Percentiles rank a stretch among this genome's conserved stretches.
Evolutionary conservation across 2,888 invertebrate genomes (phyloP).

Genomic region (Cryptops parisi): DNA sequence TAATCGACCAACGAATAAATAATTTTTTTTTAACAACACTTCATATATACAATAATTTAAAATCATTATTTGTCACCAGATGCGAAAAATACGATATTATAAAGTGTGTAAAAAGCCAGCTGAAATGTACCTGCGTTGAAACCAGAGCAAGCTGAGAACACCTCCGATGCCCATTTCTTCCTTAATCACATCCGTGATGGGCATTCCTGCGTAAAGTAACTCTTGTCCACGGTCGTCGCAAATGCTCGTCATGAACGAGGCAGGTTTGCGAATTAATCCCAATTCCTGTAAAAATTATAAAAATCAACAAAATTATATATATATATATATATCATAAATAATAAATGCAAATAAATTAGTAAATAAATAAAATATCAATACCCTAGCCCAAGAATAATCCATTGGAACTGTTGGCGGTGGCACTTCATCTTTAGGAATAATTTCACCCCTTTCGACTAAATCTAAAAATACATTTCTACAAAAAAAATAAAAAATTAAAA

Average conservation of each 20-base stretch:
- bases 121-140: constrained; percentile 84
- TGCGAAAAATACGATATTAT: too few species aligned
- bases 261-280: constrained; percentile 94
- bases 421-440: constrained; percentile 76
- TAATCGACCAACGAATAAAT: too few species aligned
- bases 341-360: neutral
- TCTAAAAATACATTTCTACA: constrained; percentile 37
- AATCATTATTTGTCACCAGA: too few species aligned
- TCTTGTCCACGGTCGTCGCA: constrained; percentile 98
- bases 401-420: constrained; percentile 99
- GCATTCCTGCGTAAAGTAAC: constrained; percentile 87
- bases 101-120: too few species aligned
- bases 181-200: constrained; percentile 54
- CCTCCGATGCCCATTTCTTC: constrained; percentile 95
- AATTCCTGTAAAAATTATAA: constrained; percentile 50
- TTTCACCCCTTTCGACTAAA: constrained; percentile 63
- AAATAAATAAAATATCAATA: constrained; percentile 19
- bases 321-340: neutral
- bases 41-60: too few species aligned
- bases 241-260: constrained; percentile 98
- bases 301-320: neutral
- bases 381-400: constrained; percentile 96
- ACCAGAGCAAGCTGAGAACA: constrained; percentile 93
- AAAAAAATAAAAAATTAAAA: too few species aligned
- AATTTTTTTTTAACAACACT: too few species aligned